Evolutionary conservation across 2,888 invertebrate species (phyloP), one percentile per base, ranked within the genome.

Genomic region (Scrobipalpa costella): DNA sequence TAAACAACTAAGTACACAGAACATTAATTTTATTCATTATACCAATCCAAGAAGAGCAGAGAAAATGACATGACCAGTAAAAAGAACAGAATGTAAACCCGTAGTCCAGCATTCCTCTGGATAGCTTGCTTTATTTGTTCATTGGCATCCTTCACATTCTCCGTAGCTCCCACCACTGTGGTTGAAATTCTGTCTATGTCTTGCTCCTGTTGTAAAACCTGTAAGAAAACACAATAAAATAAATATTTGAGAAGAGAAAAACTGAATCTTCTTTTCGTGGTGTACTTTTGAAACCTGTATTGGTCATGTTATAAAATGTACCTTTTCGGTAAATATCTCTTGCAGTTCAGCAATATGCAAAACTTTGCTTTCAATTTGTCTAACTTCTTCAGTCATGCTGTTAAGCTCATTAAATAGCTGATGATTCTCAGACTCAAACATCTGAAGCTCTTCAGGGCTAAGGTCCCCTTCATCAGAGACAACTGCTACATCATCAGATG

Each of bases 121-220:
- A 99, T 99, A 0, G 99, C 99, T 89, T 98, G 97, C 70, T 98
- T 93, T 62, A 99, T 97, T 87, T 99, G 98, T 77, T 98, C 98
- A 88, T 99, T 99, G 0, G 98, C 99, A 86, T 97, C 97, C 79
- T 96, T 96, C 15, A 99, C 96, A 86, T 99, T 98, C 85, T 99
- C 99, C 0, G 98, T 98, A 0, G 98, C 94, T 0, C 97, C 96
- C 19, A 98, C 95, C 0, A 98, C 97, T 7, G 96, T 96, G 63
- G 95, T 96, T 44, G 96, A 94, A 82, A 99, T 96, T 70, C 96
- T 92, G 73, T 98, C 98, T 71, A 99, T 96, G 75, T 98, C 98
- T 75, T 95, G 95, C 78, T 99, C 98, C 92, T 99, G 99, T 80
- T 98, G 95, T 62, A 98, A 88, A 21, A 99, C 94, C 94, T 94